Evolutionary conservation across 1,140 invertebrate genomes (phyloP).

Genomic region (Latrodectus geometricus): DNA sequence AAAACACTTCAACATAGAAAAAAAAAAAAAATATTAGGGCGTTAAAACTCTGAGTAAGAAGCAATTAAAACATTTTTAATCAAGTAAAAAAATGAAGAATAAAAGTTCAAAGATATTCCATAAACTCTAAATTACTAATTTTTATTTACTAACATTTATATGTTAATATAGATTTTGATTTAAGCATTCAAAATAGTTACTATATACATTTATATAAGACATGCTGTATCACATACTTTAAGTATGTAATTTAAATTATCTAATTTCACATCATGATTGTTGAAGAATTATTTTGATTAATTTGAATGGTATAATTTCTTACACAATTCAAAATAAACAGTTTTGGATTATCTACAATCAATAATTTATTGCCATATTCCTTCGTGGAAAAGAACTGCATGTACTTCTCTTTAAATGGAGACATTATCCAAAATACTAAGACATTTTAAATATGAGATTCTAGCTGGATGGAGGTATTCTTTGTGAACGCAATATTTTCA

Average conservation of each 20-base stretch:
- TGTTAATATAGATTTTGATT: background rate
- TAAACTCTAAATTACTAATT: background rate
- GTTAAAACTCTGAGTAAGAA: background rate
- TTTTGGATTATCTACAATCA: no score
- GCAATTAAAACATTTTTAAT: background rate
- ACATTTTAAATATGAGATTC: background rate
- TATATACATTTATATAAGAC: background rate
- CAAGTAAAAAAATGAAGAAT: no score
- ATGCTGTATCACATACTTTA: no score
- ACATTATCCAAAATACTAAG: no score
- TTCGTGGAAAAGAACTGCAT: no score
- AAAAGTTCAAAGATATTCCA: background rate
- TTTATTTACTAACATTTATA: background rate
- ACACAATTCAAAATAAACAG: no score
- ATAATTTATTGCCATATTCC: no score
- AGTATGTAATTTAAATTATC: no score
- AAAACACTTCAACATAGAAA: background rate
- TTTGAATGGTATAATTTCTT: no score
- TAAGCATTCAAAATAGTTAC: background rate
- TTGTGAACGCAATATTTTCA: conserved; percentile 78
- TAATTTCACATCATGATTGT: no score
- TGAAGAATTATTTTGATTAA: no score
- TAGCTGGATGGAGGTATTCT: conserved; percentile 72
- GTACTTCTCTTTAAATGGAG: no score
- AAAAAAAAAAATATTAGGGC: background rate